Base-by-base conservation (phyloP, 2,113 vertebrate genomes). In the Poeciliopsis retropinna region DNA sequence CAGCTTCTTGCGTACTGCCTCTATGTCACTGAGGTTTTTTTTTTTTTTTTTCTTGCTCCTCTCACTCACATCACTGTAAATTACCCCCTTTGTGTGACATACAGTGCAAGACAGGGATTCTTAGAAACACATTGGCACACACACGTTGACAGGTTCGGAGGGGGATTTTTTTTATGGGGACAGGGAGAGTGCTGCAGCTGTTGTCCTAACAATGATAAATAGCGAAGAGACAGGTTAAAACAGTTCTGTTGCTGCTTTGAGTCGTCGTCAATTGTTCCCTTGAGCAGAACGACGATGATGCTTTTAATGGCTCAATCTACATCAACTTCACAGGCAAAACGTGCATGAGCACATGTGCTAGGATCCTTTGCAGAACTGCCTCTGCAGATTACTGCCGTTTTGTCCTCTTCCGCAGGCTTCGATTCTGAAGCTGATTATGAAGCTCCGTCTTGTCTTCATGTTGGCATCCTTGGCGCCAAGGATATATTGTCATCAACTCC, bases 281-380 rank as follows among this genome's bases (percentile, higher is more conserved):
- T 65, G 87, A 92, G 93, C 85, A 81, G 63, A 83, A 51, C 3
- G 12, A 82, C 71, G 85, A 89, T 93, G 78, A 93, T 86, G 67
- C 64, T 83, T 87, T 84, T 91, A 94, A 93, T 89, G 87, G 83
- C 83, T 92, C 82, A 88, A 92, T 89, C 88, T 91, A 80, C 84
- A 88, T 92, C 88, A 88, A 64, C 82, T 89, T 88, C 79, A 79
- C 19, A 79, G 72, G 78, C 62, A 75, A 72, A 87, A 73, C 69
- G 73, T 62, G 65, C 67, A 31, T 47, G 37, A 37, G 39, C 67
- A 32, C 47, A 64, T 67, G 71, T 32, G 67, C 19, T 0, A 13
- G 72, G 31, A 68, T n/a, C 30, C 32, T 11, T 39, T 4, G 0
- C 69, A 27, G 25, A 17, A 29, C n/a, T 37, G 15, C 39, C 68